These are phyloP conservation scores for Fregetta grallaria DNA, from an alignment of 2,113 vertebrate genomes.

Conservation along the genomic window DNA sequence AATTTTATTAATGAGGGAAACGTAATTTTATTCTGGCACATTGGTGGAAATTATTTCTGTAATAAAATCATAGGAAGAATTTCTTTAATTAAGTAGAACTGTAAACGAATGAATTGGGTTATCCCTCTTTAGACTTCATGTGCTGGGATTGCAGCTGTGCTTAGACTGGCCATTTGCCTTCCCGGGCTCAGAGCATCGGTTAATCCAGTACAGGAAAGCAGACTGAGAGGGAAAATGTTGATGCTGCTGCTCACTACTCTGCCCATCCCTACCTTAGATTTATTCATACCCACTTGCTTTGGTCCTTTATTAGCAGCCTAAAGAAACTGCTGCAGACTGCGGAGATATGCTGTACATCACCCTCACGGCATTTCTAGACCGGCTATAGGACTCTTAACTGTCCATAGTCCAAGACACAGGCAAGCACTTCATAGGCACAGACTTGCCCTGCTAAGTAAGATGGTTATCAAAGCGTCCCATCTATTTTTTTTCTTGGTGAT, in stretches of 20 bases:
- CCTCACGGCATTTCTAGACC: not conserved
- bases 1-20: not conserved
- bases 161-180: not conserved
- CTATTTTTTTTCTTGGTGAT: not conserved
- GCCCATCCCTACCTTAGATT: not conserved
- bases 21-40: not conserved
- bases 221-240: not conserved
- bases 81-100: not conserved
- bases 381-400: not conserved
- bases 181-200: not conserved
- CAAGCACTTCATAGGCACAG: not conserved
- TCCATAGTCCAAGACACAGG: not conserved
- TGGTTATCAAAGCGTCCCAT: not conserved
- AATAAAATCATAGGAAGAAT: not conserved
- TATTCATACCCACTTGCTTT: not conserved
- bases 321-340: not conserved
- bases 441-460: not conserved
- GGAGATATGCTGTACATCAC: not conserved
- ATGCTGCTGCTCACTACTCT: not conserved
- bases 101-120: not conserved
- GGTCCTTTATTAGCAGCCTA: not conserved
- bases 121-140: not conserved
- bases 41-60: not conserved
- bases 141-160: not conserved
- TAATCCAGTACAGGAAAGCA: not conserved